Evolutionary conservation across 2,797 vertebrate species (phyloP).

Genomic region (Hoplostethus mediterraneus): DNA sequence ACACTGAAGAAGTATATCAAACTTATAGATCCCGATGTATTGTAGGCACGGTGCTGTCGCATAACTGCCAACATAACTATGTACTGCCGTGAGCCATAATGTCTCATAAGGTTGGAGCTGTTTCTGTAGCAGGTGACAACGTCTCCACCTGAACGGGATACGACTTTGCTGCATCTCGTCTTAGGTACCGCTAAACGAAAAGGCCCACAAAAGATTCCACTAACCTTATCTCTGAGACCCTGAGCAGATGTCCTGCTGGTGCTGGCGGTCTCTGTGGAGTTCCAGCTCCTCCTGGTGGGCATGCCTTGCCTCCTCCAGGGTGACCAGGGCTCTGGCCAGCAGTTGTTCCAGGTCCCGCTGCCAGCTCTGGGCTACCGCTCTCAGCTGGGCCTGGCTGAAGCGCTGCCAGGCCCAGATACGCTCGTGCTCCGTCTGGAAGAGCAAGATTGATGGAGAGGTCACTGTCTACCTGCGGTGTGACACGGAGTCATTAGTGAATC

Average conservation of each 20-base stretch:
- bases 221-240: conserved; percentile 91
- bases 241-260: conserved; percentile 89
- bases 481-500: not conserved
- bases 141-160: not conserved
- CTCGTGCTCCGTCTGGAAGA: conserved; percentile 86
- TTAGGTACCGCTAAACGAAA: not conserved
- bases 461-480: not conserved
- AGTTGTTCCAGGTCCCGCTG: conserved; percentile 81
- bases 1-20: conserved; percentile 9
- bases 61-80: conserved; percentile 16
- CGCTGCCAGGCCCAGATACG: conserved; percentile 80
- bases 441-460: conserved; percentile 10
- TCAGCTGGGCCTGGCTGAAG: conserved; percentile 83
- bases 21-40: conserved; percentile 16
- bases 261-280: conserved; percentile 82
- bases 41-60: conserved; percentile 1
- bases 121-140: conserved; percentile 8
- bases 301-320: conserved; percentile 86
- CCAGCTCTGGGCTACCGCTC: conserved; percentile 81
- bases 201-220: conserved; percentile 2
- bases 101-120: conserved; percentile 8
- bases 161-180: not conserved
- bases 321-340: conserved; percentile 79
- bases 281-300: conserved; percentile 82
- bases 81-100: conserved; percentile 16